Conservation (phyloP, 1,140 invertebrate species). For the Hypothenemus hampei region DNA sequence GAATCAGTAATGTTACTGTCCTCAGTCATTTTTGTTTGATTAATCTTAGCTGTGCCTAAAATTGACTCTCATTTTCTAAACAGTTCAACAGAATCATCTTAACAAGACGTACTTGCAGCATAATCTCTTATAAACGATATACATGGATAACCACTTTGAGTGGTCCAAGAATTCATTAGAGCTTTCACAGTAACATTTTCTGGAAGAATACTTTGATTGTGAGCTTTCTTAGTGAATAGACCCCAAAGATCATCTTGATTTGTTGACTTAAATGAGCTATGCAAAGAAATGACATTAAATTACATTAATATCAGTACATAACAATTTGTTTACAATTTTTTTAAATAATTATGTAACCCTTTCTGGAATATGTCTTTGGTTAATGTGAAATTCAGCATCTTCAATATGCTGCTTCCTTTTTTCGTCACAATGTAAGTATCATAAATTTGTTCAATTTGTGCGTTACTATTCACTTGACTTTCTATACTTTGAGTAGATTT, state of each 20-base stretch:
- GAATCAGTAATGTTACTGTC: slow-evolving; percentile 28
- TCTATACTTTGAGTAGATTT: slow-evolving; percentile 38
- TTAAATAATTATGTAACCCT: slow-evolving; percentile 53
- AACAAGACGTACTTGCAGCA: slow-evolving; percentile 41
- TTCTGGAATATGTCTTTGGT: slow-evolving; percentile 53
- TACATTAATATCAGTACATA: too few relatives aligned
- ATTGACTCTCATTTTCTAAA: neutral
- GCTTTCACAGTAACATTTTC: slow-evolving; percentile 43
- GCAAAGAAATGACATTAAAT: too few relatives aligned
- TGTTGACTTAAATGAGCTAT: slow-evolving; percentile 35
- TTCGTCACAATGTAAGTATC: slow-evolving; percentile 32
- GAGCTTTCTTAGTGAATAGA: slow-evolving; percentile 27
- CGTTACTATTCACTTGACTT: slow-evolving; percentile 30
- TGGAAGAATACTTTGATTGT: slow-evolving; percentile 32
- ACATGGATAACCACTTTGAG: slow-evolving; percentile 61
- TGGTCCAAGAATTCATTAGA: slow-evolving; percentile 60
- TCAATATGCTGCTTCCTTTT: slow-evolving; percentile 47
- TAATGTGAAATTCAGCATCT: slow-evolving; percentile 61
- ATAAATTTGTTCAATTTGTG: slow-evolving; percentile 38
- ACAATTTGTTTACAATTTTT: slow-evolving; percentile 43
- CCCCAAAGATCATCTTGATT: slow-evolving; percentile 37
- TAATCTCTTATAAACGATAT: slow-evolving; percentile 56
- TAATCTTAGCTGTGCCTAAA: slow-evolving; percentile 17
- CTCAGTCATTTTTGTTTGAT: slow-evolving; percentile 33
- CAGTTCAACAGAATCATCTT: too few relatives aligned